These are phyloP conservation scores for Cyphomyrus plagiostoma DNA, from an alignment of 2,113 vertebrate species.

Conservation along the genomic window DNA sequence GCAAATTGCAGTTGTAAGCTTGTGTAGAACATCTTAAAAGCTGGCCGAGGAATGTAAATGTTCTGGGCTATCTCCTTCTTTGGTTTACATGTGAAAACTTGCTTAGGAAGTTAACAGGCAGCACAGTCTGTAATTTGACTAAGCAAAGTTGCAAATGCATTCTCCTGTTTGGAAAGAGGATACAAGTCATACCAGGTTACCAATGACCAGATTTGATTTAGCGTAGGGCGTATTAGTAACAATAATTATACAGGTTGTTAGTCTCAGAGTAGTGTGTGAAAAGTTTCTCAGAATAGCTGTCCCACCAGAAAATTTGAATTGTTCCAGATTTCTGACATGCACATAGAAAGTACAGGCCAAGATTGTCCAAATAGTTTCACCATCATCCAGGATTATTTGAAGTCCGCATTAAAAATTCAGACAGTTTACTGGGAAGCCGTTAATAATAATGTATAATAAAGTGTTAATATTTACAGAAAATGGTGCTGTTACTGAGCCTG, in stretches of 20 bases:
- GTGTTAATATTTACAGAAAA: background rate
- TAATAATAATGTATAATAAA: background rate
- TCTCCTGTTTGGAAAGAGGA: constrained; percentile 41
- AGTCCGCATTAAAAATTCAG: background rate
- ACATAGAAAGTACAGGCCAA: background rate
- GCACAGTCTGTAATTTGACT: constrained; percentile 65
- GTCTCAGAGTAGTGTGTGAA: background rate
- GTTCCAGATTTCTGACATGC: background rate
- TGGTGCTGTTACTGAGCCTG: background rate
- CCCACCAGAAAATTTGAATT: background rate
- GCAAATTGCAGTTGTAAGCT: constrained; percentile 61
- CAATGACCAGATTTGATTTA: background rate
- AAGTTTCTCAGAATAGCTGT: background rate
- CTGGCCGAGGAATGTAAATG: constrained; percentile 60
- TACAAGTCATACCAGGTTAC: constrained; percentile 45
- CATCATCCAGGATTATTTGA: background rate
- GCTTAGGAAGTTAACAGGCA: constrained; percentile 63
- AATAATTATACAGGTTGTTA: background rate
- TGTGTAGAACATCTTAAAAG: constrained; percentile 62
- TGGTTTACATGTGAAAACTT: constrained; percentile 63
- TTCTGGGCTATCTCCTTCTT: constrained; percentile 56
- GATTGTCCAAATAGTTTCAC: background rate
- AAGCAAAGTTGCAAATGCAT: constrained; percentile 66
- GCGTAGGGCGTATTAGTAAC: background rate
- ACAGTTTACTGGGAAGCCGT: background rate